Base-by-base conservation (phyloP, 2,113 vertebrate species). In the Acanthisitta chloris region DNA sequence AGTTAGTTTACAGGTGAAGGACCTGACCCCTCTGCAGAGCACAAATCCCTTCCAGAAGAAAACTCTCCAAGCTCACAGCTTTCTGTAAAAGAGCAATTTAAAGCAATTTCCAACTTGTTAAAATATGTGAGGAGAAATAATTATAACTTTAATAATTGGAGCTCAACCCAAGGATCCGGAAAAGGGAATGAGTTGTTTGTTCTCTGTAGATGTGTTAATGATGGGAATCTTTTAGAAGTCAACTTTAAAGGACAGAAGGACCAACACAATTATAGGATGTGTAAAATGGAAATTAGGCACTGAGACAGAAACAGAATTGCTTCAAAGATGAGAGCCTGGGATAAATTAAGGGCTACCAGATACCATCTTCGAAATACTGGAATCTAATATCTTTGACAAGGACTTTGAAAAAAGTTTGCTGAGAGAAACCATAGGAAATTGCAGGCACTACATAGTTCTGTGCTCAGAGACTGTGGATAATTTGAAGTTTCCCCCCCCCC, bases 261-360 rank as follows among this genome's bases (percentile, higher is more conserved):
- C 85, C 49, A 95, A 91, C 58, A 38, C 93, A 90, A 88, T 96
- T 89, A 82, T 87, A 82, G 48, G 49, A 96, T 66, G 90, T 92
- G 91, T 96, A 85, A 96, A 95, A 92, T 96, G 86, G 89, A 91
- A 95, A 95, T 96, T 69, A 88, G 62, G 55, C 81, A 70, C 45
- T 25, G 71, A 85, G 81, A 80, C 87, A 94, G 81, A 79, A 89
- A 82, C 1, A 1, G 81, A 76, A 80, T 91, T 91, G 62, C 87
- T 85, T 94, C 42, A 81, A 91, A 95, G 93, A 91, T 76, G 88
- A 92, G 89, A 94, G 42, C 52, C 66, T 65, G 10, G 78, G 45
- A 80, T 85, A 95, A 92, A 91, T 92, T 81, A 85, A 91, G 78
- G 87, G 36, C 23, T 79, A 57, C 42, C 57, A 94, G 94, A 95